phyloP scores from a whole-genome alignment of 2,113 vertebrate genomes.

The Phylloscopus trochiloides region DNA sequence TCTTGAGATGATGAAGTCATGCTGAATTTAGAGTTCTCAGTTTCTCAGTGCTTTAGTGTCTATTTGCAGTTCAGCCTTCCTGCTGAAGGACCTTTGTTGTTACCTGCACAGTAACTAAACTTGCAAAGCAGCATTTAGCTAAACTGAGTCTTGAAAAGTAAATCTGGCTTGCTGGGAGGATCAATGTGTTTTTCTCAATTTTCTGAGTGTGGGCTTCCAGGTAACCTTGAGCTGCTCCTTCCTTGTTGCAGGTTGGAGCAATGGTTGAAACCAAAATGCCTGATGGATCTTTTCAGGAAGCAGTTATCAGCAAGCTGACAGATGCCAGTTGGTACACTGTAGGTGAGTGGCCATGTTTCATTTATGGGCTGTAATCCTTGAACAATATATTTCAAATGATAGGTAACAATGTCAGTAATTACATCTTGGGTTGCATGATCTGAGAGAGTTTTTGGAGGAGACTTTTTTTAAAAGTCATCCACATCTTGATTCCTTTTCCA shows the following conservation, averaged over 20 bases:
- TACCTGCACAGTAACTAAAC: neutral
- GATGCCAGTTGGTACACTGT: conserved; percentile 99
- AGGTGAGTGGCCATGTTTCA: conserved; percentile 77
- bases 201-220: neutral
- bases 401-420: neutral
- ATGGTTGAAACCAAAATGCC: conserved; percentile 93
- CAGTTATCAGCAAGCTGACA: conserved; percentile 92
- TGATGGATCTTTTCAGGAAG: conserved; percentile 90
- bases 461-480: neutral
- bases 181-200: neutral
- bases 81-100: neutral
- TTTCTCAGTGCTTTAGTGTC: neutral
- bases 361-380: neutral
- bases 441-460: neutral
- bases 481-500: neutral
- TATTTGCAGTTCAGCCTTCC: neutral
- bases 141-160: neutral
- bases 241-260: conserved; percentile 87
- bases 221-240: neutral
- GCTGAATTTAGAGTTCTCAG: neutral
- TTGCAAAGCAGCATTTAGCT: neutral
- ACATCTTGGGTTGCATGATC: neutral
- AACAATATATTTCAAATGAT: neutral
- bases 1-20: neutral
- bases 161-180: neutral